Evolutionary conservation across 1,140 invertebrate genomes (phyloP).

Genomic region (Drosophila paulistorum): DNA sequence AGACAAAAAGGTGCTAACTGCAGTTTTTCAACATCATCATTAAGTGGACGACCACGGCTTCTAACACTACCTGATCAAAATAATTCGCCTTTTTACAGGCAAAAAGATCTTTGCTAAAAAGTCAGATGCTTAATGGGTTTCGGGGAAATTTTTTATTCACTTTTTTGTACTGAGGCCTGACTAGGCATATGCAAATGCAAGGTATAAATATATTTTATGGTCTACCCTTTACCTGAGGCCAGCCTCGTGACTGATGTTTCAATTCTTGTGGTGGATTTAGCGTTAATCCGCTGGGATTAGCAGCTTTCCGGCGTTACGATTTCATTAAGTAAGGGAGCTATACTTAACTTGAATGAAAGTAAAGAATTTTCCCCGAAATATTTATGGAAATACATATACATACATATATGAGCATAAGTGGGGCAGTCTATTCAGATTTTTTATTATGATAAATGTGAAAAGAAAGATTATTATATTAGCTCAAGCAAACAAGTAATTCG

Average conservation of each 20-base stretch:
- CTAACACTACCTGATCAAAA: conserved; percentile 27
- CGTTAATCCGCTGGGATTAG: conserved; percentile 69
- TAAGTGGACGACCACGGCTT: conserved; percentile 34
- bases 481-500: too few relatives aligned
- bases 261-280: conserved; percentile 78
- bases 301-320: conserved; percentile 52
- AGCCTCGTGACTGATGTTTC: conserved; percentile 57
- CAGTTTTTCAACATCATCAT: conserved; percentile 49
- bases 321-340: conserved; percentile 69
- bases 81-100: conserved; percentile 39
- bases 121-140: conserved; percentile 57
- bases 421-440: too few relatives aligned
- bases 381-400: background rate
- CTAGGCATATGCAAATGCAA: conserved; percentile 15
- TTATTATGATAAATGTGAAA: too few relatives aligned
- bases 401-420: too few relatives aligned
- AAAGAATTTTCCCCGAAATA: background rate
- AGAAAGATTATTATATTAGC: too few relatives aligned
- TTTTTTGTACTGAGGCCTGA: conserved; percentile 46
- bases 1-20: conserved; percentile 80
- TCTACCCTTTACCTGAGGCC: conserved; percentile 28
- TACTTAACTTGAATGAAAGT: conserved; percentile 58
- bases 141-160: conserved; percentile 54
- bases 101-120: conserved; percentile 61
- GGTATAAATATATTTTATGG: conserved; percentile 7